Base-by-base conservation (phyloP, 2,797 vertebrate genomes). In the Poeciliopsis presidionis region DNA sequence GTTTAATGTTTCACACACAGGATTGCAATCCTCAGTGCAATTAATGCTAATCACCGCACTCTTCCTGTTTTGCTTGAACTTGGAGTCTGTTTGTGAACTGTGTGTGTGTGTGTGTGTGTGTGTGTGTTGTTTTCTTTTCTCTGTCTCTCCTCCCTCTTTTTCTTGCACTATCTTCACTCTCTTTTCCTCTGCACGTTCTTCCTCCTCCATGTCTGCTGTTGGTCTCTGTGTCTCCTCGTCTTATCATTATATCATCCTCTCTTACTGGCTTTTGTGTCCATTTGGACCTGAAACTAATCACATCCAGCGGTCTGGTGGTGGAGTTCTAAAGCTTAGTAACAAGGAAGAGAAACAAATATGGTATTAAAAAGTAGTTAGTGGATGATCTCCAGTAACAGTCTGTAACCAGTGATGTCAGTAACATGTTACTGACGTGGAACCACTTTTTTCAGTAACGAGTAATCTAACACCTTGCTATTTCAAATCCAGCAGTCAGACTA, bases 1-100 rank as follows among this genome's bases (percentile, higher is more conserved):
- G 96, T 97, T 97, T 97, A 97, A 97, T 97, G 95, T 97, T 97
- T 98, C 96, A 96, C 96, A 93, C 95, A 93, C 95, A 97, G 95
- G 93, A 95, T 95, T 95, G 90, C 93, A 93, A 95, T 93, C 95
- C 93, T 93, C 91, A 90, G 89, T 94, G 96, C 95, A 97, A 96
- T 97, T 96, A 97, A 96, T 97, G 95, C 94, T 97, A 97, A 97
- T 97, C 95, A 96, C 96, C 70, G 86, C 86, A 87, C 91, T 93
- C 96, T 97, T 98, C 96, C 96, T 97, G 95, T 97, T 97, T 97
- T 97, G 96, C 93, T 95, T 95, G 90, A 93, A 94, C 88, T 93
- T 87, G 87, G 93, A 91, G 86, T 45, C 41, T 96, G 90, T 95
- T 94, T 95, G 94, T 90, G 91, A 91, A 88, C 81, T 30, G 57